These are phyloP conservation scores for Homalodisca vitripennis DNA, from an alignment of 1,140 invertebrate species.

Conservation along the genomic window DNA sequence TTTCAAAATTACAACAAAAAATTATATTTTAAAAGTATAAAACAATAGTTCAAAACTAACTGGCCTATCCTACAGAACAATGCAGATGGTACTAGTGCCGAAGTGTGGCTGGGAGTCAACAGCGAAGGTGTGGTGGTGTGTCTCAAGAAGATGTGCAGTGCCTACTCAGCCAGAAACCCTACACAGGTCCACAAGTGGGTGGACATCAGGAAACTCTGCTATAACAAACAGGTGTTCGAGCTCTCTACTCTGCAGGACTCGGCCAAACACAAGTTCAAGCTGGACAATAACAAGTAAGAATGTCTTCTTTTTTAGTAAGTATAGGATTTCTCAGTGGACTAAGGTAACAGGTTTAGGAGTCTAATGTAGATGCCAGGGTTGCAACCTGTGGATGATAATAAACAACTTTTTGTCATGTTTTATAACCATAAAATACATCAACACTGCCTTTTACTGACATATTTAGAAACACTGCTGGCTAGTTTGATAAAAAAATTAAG, in stretches of 20 bases:
- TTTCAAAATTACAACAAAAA: too few relatives aligned
- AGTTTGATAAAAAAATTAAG: too few relatives aligned
- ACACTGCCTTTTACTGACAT: too few relatives aligned
- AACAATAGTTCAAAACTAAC: too few relatives aligned
- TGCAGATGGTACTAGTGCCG: neutral
- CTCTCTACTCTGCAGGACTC: slow-evolving; percentile 60
- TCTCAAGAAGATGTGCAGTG: slow-evolving; percentile 34
- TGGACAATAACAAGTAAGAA: slow-evolving; percentile 68
- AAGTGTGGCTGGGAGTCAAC: slow-evolving; percentile 40
- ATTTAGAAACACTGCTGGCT: too few relatives aligned
- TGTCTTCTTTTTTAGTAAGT: neutral
- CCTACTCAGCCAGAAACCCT: slow-evolving; percentile 22
- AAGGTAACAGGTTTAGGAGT: too few relatives aligned
- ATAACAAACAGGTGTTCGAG: slow-evolving; percentile 67
- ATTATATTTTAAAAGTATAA: too few relatives aligned
- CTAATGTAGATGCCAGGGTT: too few relatives aligned
- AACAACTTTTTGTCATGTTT: too few relatives aligned
- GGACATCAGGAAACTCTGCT: slow-evolving; percentile 71
- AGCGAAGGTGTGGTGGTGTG: slow-evolving; percentile 38
- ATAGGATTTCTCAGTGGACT: too few relatives aligned
- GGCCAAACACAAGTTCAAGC: slow-evolving; percentile 70
- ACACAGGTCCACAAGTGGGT: slow-evolving; percentile 57
- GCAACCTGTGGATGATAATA: too few relatives aligned
- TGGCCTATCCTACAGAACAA: neutral
- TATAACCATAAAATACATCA: too few relatives aligned